A percentile compares a stretch with the other conserved stretches of the same genome.
Evolutionary conservation across 2,113 vertebrate genomes (phyloP).

Genomic region (Plotosus lineatus): DNA sequence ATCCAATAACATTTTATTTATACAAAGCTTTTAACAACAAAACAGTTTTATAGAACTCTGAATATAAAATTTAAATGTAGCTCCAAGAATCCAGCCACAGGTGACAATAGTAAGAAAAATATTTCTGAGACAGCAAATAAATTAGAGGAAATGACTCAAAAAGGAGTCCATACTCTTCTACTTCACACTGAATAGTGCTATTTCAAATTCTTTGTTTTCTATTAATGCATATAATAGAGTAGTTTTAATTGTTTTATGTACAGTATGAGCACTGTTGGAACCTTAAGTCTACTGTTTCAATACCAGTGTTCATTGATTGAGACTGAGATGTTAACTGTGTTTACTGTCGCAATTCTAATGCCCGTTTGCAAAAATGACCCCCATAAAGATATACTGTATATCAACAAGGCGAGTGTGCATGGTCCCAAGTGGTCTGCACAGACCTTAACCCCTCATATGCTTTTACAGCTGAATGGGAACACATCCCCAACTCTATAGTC

Average conservation of each 20-base stretch:
- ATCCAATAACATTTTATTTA: too few relatives aligned
- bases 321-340: too few relatives aligned
- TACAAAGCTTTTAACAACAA: not conserved
- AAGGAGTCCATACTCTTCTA: not conserved
- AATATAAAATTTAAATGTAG: not conserved
- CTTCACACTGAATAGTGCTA: not conserved
- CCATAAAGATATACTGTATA: too few relatives aligned
- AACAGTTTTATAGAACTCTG: not conserved
- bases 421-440: too few relatives aligned
- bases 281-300: not conserved
- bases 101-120: not conserved
- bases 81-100: not conserved
- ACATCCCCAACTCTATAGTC: too few relatives aligned
- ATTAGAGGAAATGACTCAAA: not conserved
- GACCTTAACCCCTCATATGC: too few relatives aligned
- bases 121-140: not conserved
- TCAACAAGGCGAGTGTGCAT: too few relatives aligned
- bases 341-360: too few relatives aligned
- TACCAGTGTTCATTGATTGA: too few relatives aligned
- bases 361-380: too few relatives aligned
- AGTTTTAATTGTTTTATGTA: not conserved
- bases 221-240: not conserved
- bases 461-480: too few relatives aligned
- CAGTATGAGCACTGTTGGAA: not conserved
- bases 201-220: not conserved